Percentiles rank a stretch among this genome's conserved stretches.
Evolutionary conservation across 2,797 vertebrate species (phyloP).

Genomic region (Trichosurus vulpecula): DNA sequence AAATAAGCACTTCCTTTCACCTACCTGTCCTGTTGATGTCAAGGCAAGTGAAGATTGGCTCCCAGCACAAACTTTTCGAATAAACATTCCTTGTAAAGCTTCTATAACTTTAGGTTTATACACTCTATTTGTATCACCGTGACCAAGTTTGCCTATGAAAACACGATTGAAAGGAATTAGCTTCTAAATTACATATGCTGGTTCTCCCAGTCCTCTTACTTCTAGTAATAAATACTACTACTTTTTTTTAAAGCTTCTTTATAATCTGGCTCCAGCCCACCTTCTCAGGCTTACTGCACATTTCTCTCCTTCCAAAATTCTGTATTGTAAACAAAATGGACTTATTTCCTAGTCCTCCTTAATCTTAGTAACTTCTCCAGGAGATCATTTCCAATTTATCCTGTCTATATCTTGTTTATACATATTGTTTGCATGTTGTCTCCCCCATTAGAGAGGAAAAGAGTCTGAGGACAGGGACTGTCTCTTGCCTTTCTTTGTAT

Average conservation of each 20-base stretch:
- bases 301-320: neutral
- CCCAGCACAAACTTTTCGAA: conserved; percentile 89
- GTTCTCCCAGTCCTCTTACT: conserved; percentile 25
- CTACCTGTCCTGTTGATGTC: conserved; percentile 89
- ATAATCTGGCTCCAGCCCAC: neutral
- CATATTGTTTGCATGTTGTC: neutral
- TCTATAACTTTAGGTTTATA: conserved; percentile 91
- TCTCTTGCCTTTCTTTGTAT: neutral
- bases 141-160: conserved; percentile 88
- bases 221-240: neutral
- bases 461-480: neutral
- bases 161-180: conserved; percentile 58
- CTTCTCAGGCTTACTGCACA: neutral
- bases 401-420: neutral
- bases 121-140: conserved; percentile 89
- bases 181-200: conserved; percentile 41
- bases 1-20: conserved; percentile 14
- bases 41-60: conserved; percentile 89
- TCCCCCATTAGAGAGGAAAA: neutral
- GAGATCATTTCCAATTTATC: neutral
- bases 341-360: neutral
- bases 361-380: no score
- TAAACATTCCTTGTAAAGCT: conserved; percentile 90
- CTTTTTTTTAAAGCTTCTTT: neutral
- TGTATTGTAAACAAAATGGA: neutral